phyloP scores from a whole-genome alignment of 1,140 invertebrate species.

The Zophobas morio region DNA sequence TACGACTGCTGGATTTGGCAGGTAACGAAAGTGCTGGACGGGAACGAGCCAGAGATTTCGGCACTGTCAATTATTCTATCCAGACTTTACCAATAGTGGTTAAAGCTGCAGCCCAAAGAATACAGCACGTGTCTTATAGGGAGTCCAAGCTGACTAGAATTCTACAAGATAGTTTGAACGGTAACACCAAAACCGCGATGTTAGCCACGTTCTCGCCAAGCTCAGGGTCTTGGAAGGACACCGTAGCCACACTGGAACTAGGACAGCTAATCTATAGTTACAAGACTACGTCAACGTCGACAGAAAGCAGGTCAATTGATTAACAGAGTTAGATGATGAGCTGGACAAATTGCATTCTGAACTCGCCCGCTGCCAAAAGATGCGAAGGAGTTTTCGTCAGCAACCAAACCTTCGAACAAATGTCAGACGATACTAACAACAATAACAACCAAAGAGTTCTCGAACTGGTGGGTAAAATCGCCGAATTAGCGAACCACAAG shows the following conservation, averaged over 20 bases:
- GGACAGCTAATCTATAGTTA: slow-evolving; percentile 95
- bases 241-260: slow-evolving; percentile 94
- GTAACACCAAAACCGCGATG: slow-evolving; percentile 93
- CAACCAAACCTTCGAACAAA: slow-evolving; percentile 2
- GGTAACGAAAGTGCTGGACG: slow-evolving; percentile 96
- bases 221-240: slow-evolving; percentile 90
- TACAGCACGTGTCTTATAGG: slow-evolving; percentile 21
- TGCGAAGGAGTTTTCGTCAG: slow-evolving; percentile 14
- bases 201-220: slow-evolving; percentile 91
- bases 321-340: slow-evolving; percentile 23
- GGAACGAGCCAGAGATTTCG: slow-evolving; percentile 90
- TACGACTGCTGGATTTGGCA: slow-evolving; percentile 96
- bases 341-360: background rate
- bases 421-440: background rate
- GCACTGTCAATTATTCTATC: slow-evolving; percentile 96
- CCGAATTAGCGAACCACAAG: slow-evolving; percentile 15
- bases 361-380: slow-evolving; percentile 10
- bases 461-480: slow-evolving; percentile 3
- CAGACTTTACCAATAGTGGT: slow-evolving; percentile 95
- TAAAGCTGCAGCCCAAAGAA: slow-evolving; percentile 65
- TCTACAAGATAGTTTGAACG: slow-evolving; percentile 96
- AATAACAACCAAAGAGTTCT: slow-evolving; percentile 3
- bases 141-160: slow-evolving; percentile 94
- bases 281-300: slow-evolving; percentile 94
- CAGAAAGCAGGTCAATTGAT: slow-evolving; percentile 66